Evolutionary conservation across 1,140 invertebrate genomes (phyloP).

Genomic region (Halotydeus destructor): DNA sequence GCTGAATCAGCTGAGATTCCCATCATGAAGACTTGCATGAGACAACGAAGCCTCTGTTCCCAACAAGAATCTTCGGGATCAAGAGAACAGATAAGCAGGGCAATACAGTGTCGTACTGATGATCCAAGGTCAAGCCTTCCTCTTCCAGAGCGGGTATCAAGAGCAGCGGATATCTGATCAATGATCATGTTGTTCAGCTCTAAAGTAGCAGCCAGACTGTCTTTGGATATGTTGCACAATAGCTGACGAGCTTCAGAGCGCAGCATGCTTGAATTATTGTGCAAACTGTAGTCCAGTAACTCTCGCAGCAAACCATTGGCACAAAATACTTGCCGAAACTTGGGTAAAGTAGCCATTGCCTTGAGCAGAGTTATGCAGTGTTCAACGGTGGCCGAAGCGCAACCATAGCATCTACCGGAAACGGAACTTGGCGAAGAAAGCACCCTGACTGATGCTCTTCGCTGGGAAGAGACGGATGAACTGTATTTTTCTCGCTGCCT

Average conservation of each 20-base stretch:
- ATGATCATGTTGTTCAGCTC: constrained; percentile 59
- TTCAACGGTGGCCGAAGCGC: constrained; percentile 46
- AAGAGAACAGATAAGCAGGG: constrained; percentile 60
- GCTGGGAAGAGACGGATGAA: background rate
- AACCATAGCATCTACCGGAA: constrained; percentile 29
- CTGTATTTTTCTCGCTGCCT: constrained; percentile 37
- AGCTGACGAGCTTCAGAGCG: constrained; percentile 68
- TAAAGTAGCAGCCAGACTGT: constrained; percentile 66
- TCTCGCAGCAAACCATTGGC: constrained; percentile 70
- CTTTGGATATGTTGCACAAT: constrained; percentile 67
- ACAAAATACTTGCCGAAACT: constrained; percentile 53
- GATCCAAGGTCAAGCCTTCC: constrained; percentile 44
- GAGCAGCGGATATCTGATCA: constrained; percentile 40
- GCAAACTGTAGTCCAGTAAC: constrained; percentile 67
- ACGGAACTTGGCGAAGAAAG: constrained; percentile 3
- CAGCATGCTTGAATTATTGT: constrained; percentile 32
- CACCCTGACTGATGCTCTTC: background rate
- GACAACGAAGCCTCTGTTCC: constrained; percentile 68
- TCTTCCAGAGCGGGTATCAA: constrained; percentile 29
- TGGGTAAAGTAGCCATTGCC: constrained; percentile 63
- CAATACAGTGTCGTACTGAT: constrained; percentile 63
- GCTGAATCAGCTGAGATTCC: constrained; percentile 46
- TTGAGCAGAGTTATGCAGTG: constrained; percentile 77
- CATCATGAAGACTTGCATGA: constrained; percentile 61
- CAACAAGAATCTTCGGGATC: constrained; percentile 84